Evolutionary conservation across 2,113 vertebrate genomes (phyloP), one percentile per base, ranked within the genome.

Genomic region (Mionectes macconnelli): DNA sequence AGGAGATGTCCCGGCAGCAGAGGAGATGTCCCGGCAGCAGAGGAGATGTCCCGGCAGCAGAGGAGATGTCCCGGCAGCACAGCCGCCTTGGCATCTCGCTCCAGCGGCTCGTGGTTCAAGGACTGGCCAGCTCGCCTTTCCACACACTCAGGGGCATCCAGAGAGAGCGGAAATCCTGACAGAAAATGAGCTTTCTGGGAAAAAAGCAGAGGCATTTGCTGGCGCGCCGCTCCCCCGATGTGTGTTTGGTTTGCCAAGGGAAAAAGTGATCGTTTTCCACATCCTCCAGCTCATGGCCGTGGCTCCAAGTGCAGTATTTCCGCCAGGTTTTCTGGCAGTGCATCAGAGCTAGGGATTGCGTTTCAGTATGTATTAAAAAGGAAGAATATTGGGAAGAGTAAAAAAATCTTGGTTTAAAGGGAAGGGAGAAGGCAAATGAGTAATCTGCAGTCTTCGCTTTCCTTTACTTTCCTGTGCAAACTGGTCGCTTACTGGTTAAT

Each of bases 21-120:
- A n/a, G n/a, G n/a, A n/a, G n/a, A n/a, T n/a, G n/a, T n/a, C n/a
- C n/a, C n/a, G n/a, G n/a, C n/a, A n/a, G n/a, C n/a, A n/a, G n/a
- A n/a, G n/a, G n/a, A n/a, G n/a, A n/a, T n/a, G n/a, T n/a, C n/a
- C n/a, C n/a, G n/a, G n/a, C n/a, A n/a, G n/a, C n/a, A n/a, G n/a
- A n/a, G n/a, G n/a, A n/a, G n/a, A n/a, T n/a, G n/a, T n/a, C n/a
- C n/a, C 3, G 5, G 15, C 47, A n/a, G 20, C 3, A 3, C 30
- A 47, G 49, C 16, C 1, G 4, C 5, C 0, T 0, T 8, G 53
- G n/a, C 28, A 42, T 30, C 53, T 4, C 0, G 3, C 59, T 72
- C 20, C 24, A 33, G 67, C 1, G 0, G 17, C 20, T 60, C 39
- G 52, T 0, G 33, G 4, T 9, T 49, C 45, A 3, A 22, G 52